Base-by-base conservation (phyloP, 2,888 invertebrate species). In the Cyrtodaria siliqua region DNA sequence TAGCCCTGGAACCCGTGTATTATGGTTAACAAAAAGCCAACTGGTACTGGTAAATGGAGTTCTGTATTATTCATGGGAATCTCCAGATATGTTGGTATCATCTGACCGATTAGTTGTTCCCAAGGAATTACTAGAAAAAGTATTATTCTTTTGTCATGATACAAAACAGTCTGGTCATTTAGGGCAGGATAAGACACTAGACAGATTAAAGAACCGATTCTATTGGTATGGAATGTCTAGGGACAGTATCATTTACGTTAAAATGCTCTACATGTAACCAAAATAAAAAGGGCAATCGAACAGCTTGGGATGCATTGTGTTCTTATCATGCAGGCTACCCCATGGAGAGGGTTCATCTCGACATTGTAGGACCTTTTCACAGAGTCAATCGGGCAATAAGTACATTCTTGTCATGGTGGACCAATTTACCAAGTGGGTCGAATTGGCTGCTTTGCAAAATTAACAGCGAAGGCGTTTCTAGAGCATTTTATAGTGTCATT, bases 211-310 rank as follows among this genome's bases (percentile, higher is more conserved):
- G 18, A 20, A 44, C 24, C 42, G 47, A n/a, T 60, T 60, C 14
- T 44, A 14, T n/a, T 60, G 44, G 60, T 60, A 60, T 20, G 29
- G 44, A 4, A 60, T 60, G 42, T 20, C 29, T 12, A 56, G 20
- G 8, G 56, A 56, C 29, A 12, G 6, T 27, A 16, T 14, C 2
- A 12, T 33, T 12, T 56, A 56, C n/a, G 56, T 56, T 14, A 33
- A 27, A 14, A 16, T 56, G 56, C 33, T 14, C 56, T n/a, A 6
- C 14, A 6, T 29, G 56, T 29, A 56, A 56, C 18, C 4, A 56
- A 18, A 44, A 44, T 16, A 44, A 44, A 20, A 44, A 44, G 16
- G 16, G n/a, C 16, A 3, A 16, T 16, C 6, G 33, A 27, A 14
- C 14, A 14, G 20, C 20, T 38, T 14, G 23, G 14, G 8, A 8